Base-by-base conservation (phyloP, 2,888 invertebrate species). In the Erannis defoliaria region DNA sequence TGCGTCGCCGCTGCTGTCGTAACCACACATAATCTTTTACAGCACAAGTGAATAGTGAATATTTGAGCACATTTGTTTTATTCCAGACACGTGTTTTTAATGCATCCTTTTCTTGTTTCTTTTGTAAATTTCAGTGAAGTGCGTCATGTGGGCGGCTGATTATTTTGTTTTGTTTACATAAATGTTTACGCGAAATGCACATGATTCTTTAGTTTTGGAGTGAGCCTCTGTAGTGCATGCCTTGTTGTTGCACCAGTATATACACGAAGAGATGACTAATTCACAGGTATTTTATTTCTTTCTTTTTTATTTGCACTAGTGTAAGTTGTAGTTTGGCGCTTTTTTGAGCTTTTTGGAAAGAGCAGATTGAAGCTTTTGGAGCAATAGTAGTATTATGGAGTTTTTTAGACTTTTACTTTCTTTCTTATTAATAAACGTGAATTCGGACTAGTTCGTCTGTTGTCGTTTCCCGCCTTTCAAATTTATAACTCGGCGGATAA, bases 251-350 rank as follows among this genome's bases (percentile, higher is more conserved):
- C 91, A 90, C 90, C 84, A 67, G 78, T 80, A 73, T 87, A 86
- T 81, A 74, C 71, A 70, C 82, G 82, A 78, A 88, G 87, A 82
- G 82, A 94, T 94, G 94, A 94, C 94, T 80, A 94, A 94, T 89
- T 94, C 94, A 80, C 94, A 94, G 94, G 94, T 94, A 93, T 82
- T 81, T 76, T 70, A 51, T 82, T 84, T 79, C 76, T 74, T 73
- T 77, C 9, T 79, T 78, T 75, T 78, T 29, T 50, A n/a, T 76
- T 84, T 84, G 79, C 81, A 78, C 80, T 74, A 78, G 72, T 68
- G 68, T 46, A 68, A 67, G 64, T 67, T 70, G 66, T 67, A 62
- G 55, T 69, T 68, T 68, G 56, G 61, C 26, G 58, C 51, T 60
- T 67, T 65, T 61, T 54, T n/a, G 35, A 49, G 63, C 64, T 70